Base-by-base conservation (phyloP, 2,888 invertebrate genomes). In the Cephus runcator region DNA sequence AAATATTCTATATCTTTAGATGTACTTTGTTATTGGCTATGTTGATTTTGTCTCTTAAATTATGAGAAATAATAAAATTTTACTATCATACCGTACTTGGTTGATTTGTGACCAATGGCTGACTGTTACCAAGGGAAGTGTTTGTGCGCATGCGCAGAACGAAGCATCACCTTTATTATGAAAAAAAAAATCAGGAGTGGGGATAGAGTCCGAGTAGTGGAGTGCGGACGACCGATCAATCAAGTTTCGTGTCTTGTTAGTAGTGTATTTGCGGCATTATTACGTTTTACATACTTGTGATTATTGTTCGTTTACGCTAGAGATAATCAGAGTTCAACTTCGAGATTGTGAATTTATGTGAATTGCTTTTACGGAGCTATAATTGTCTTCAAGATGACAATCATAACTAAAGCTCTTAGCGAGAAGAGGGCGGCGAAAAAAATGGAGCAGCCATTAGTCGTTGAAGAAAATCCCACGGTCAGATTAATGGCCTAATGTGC, bases 361-460 rank as follows among this genome's bases (percentile, higher is more conserved):
- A 71, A 71, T 31, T 71, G 71, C 71, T 71, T 71, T 12, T 30
- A 30, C 34, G 31, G 6, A 30, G 34, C 31, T 34, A 34, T 15
- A 30, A 71, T 34, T 34, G 34, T 30, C 74, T 80, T 81, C 81
- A 93, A 88, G 83, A 97, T 97, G 97, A 97, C 97, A 81, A 94
- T 97, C 90, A 93, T 97, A 86, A 95, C 95, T 11, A 97, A 96
- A 91, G 94, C 95, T 36, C 93, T 94, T 81, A 93, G 94, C 77
- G 94, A 95, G 82, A 96, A 96, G 92, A 96, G 96, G 92, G 92
- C 89, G 34, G 81, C 92, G 73, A 94, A 95, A 84, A 95, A 94
- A 92, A 92, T 93, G 85, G 94, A 93, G 87, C 92, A 94, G 85
- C 95, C 96, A 75, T 91, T 96, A 86, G 94, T 95, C 71, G 93